Evolutionary conservation across 1,140 invertebrate species (phyloP).

Genomic region (Leptinotarsa defecta): DNA sequence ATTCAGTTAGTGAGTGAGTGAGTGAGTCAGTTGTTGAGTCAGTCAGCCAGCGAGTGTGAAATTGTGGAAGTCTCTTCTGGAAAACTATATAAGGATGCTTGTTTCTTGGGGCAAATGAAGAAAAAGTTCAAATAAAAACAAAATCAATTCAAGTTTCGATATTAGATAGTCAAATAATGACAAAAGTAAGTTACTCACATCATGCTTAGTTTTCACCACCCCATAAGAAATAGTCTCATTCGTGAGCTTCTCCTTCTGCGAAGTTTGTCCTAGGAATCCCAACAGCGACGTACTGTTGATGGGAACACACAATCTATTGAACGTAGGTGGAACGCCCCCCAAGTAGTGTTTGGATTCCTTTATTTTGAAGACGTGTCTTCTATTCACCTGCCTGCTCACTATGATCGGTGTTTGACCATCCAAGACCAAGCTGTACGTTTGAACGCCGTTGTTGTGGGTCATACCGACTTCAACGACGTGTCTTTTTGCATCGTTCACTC

Average conservation of each 20-base stretch:
- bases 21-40: no score
- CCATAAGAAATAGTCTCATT: slow-evolving; percentile 35
- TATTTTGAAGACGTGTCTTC: slow-evolving; percentile 35
- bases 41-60: no score
- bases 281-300: slow-evolving; percentile 42
- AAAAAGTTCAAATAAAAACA: no score
- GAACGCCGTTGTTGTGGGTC: slow-evolving; percentile 12
- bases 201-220: slow-evolving; percentile 19
- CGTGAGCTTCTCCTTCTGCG: slow-evolving; percentile 18
- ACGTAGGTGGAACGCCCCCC: slow-evolving; percentile 45
- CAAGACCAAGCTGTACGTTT: slow-evolving; percentile 30
- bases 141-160: no score
- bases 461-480: slow-evolving; percentile 70
- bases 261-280: slow-evolving; percentile 38
- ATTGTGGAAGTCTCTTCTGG: no score
- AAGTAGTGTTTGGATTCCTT: slow-evolving; percentile 39
- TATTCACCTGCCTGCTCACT: not conserved
- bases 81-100: no score
- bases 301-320: slow-evolving; percentile 30
- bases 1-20: no score
- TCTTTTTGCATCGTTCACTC: slow-evolving; percentile 83
- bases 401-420: slow-evolving; percentile 15
- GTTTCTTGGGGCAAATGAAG: no score
- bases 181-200: not conserved
- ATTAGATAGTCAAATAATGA: not conserved